Evolutionary conservation across 2,888 invertebrate species (phyloP), one percentile per base, ranked within the genome.

Genomic region (Lepeophtheirus nordmannii): DNA sequence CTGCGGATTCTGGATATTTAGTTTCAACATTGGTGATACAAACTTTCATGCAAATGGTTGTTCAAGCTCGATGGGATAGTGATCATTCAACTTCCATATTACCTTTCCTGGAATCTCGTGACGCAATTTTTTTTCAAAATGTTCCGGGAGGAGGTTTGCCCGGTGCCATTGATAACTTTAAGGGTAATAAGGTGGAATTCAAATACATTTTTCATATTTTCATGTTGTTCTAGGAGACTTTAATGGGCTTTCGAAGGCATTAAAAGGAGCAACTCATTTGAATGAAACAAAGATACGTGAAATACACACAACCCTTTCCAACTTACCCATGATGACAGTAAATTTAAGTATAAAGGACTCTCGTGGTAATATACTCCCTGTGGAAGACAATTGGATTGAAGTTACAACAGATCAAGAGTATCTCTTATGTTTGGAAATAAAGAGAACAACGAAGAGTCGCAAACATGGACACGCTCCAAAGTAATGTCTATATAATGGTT

Each of bases 1-100:
- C 85, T 58, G 89, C 93, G 0, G 89, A 93, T 74, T 82, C 84
- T 71, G 93, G 93, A 61, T 96, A 92, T 90, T 78, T 97, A 10
- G 80, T 83, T 8, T 85, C 87, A 1, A 84, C 89, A 0, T 75
- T 97, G 14, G 82, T 82, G 67, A 80, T 88, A 67, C 86, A 58
- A 22, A 62, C 20, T 11, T 20, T 74, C 20, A 70, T 80, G 11
- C 83, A 93, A 79, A 87, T 89, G 81, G 80, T 93, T 14, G 81
- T 94, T 7, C 96, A 96, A 79, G 94, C 87, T 0, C 80, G 88
- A 58, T 92, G 92, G 89, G 80, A 85, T 39, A 68, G 82, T 56
- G 85, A 86, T 71, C 82, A 84, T 0, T 83, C 85, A 11, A 78
- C 92, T 0, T 78, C 86, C 0, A 85, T 83, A 0, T 78, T 96